A percentile compares a stretch with the other conserved stretches of the same genome.
These are phyloP conservation scores for Microcebus murinus DNA, from an alignment of 2,113 vertebrate species.

Conservation along the genomic window DNA sequence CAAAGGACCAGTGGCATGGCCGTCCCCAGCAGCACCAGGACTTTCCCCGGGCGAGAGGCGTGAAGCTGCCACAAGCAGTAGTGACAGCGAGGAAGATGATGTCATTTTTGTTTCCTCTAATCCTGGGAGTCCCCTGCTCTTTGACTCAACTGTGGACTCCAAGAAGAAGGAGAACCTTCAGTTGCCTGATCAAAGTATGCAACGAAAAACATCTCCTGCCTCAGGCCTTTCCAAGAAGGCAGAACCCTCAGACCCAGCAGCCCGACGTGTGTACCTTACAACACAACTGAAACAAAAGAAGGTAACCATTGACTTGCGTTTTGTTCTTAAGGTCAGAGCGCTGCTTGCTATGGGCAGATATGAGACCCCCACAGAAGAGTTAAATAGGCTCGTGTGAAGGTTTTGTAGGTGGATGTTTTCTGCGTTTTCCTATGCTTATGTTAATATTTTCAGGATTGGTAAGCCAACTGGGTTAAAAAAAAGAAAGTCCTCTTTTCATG, in stretches of 20 bases:
- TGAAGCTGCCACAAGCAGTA: neutral
- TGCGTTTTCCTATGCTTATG: neutral
- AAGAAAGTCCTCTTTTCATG: neutral
- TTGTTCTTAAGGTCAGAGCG: neutral
- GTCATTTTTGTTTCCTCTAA: constrained; percentile 75
- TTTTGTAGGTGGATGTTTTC: neutral
- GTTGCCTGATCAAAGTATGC: constrained; percentile 57
- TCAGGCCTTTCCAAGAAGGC: constrained; percentile 79
- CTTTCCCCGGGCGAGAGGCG: neutral
- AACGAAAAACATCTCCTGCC: constrained; percentile 82
- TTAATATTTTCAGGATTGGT: neutral
- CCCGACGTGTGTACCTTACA: constrained; percentile 84
- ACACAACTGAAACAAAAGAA: constrained; percentile 93
- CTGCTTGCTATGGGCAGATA: neutral
- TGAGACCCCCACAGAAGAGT: neutral
- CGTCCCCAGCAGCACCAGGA: neutral
- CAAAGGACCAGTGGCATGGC: neutral
- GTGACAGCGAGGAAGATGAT: constrained; percentile 76
- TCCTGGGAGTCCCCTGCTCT: constrained; percentile 64
- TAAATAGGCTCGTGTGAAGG: neutral
- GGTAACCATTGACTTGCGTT: constrained; percentile 80
- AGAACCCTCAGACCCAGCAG: constrained; percentile 56
- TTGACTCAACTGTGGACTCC: constrained; percentile 67
- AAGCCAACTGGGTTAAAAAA: neutral
- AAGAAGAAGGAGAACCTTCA: constrained; percentile 48